Base-by-base conservation (phyloP, 2,888 invertebrate species). In the Sphaerophoria rueppellii region DNA sequence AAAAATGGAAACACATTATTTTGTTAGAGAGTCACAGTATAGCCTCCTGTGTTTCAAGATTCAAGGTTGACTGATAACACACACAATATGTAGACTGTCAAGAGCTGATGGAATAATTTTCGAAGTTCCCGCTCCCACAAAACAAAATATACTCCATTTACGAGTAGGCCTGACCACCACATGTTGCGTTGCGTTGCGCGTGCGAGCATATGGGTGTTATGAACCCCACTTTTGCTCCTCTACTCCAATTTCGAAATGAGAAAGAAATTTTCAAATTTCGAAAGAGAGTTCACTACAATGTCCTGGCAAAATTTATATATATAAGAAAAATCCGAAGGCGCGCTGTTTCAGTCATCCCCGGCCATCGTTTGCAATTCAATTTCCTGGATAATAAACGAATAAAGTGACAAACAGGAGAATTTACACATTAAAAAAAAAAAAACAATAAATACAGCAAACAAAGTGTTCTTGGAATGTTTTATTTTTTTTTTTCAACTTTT, bases 331-430 rank as follows among this genome's bases (percentile, higher is more conserved):
- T 60, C 60, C 11, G 43, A 85, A 76, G 69, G 85, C 80, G 85
- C 85, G 80, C 85, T 71, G 80, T 81, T 85, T 85, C 85, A 85
- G 85, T 85, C 76, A 80, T 81, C 85, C 80, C 80, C 80, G 76
- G 76, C 85, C 76, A 73, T 69, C 76, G 72, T 76, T 85, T 73
- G 80, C 48, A 73, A 50, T 79, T 75, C 75, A 60, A 40, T 78
- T 73, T 77, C 61, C 63, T 61, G 65, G 16, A 50, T 52, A 35
- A 12, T 43, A 60, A 60, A 37, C 60, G 40, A 43, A 60, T 60
- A 40, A 40, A 65, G 35, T 65, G 16, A 16, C 54, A 50, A 37
- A 16, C 6, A 16, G 24, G 24, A 24, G 24, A 24, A 24, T 24
- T 24, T 24, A 43, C 6, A 43, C 4, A 43, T 2, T 4, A 40